Percentiles rank a stretch among this genome's conserved stretches.
Evolutionary conservation across 2,797 vertebrate genomes (phyloP).

Genomic region (Salarias fasciatus): DNA sequence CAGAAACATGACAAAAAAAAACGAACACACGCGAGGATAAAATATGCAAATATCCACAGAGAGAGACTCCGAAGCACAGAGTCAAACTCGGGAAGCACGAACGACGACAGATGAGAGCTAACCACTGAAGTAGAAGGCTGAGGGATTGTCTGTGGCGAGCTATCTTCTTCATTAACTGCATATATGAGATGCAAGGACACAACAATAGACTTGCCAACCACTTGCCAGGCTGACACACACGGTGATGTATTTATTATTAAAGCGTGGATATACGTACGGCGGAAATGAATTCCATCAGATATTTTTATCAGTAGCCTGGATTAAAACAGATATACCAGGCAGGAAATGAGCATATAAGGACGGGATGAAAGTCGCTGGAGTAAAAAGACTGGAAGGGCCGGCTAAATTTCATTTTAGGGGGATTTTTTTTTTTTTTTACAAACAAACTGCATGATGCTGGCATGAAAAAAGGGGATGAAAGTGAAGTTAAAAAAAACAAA

Average conservation of each 20-base stretch:
- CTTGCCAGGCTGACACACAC: background rate
- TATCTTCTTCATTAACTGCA: background rate
- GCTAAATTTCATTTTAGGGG: conserved; percentile 27
- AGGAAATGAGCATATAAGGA: conserved; percentile 8
- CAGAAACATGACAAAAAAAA: no score
- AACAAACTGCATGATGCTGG: conserved; percentile 20
- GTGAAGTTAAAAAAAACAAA: conserved; percentile 28
- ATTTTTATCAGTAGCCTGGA: background rate
- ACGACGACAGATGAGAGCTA: no score
- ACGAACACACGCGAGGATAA: no score
- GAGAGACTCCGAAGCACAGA: no score
- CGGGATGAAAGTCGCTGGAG: conserved; percentile 2
- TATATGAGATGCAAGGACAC: background rate
- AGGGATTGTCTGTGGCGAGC: background rate
- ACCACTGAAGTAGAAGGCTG: no score
- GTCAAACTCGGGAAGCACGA: no score
- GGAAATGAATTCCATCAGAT: background rate
- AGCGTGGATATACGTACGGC: background rate
- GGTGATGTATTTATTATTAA: background rate
- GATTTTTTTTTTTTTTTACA: conserved; percentile 31
- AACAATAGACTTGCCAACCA: background rate
- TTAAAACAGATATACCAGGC: background rate
- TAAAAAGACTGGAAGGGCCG: background rate
- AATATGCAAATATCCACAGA: no score
- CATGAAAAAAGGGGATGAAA: conserved; percentile 36